A percentile compares a stretch with the other conserved stretches of the same genome.
Conservation (phyloP, 2,888 invertebrate species). For the Amphimallon solstitiale region DNA sequence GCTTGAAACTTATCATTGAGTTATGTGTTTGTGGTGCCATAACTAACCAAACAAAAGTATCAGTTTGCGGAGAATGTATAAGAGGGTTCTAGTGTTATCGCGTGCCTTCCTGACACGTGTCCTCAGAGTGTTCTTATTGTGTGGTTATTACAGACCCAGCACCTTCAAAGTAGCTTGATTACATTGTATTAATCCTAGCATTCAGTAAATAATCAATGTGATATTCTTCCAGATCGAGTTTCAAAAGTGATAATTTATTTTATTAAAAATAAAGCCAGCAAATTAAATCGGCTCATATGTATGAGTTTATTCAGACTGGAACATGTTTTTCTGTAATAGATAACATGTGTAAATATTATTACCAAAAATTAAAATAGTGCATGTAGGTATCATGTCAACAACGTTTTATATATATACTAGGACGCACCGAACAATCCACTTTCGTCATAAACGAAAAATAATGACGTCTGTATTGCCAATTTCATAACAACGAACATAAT, state of each 20-base stretch:
- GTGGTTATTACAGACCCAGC: slow-evolving; percentile 57
- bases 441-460: too few relatives aligned
- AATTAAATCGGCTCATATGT: too few relatives aligned
- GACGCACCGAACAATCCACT: too few relatives aligned
- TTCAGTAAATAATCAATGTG: not conserved
- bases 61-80: slow-evolving; percentile 40
- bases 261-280: too few relatives aligned
- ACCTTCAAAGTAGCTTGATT: slow-evolving; percentile 59
- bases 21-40: slow-evolving; percentile 34
- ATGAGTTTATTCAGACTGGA: too few relatives aligned
- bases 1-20: slow-evolving; percentile 39
- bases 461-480: too few relatives aligned
- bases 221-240: not conserved
- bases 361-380: too few relatives aligned
- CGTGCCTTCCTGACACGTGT: slow-evolving; percentile 45
- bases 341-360: too few relatives aligned
- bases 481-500: too few relatives aligned
- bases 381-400: too few relatives aligned
- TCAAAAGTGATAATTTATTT: not conserved
- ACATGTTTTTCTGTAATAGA: too few relatives aligned
- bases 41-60: slow-evolving; percentile 51
- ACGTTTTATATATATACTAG: too few relatives aligned
- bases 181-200: slow-evolving; percentile 53
- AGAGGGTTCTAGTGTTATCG: slow-evolving; percentile 16
- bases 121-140: slow-evolving; percentile 51